Base-by-base conservation (phyloP, 2,797 vertebrate genomes). In the Antrozous pallidus region DNA sequence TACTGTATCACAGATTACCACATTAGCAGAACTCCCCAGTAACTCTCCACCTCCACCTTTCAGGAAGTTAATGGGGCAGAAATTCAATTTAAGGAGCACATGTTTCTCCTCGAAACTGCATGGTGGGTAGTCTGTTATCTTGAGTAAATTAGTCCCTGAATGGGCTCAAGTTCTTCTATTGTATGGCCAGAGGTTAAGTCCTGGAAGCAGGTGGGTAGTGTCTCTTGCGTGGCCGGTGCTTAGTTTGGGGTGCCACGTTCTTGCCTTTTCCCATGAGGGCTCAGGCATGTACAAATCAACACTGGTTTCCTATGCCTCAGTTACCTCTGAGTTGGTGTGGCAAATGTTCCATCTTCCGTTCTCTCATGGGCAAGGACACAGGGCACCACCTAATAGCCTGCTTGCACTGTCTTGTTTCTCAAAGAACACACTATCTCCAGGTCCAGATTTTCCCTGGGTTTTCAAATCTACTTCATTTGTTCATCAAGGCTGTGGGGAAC, bases 1-100 rank as follows among this genome's bases (percentile, higher is more conserved):
- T 69, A 49, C 38, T 86, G 6, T 61, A 78, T 38, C 22, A 0
- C 22, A 45, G 80, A 90, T 90, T 47, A 36, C 56, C 56, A 93
- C 51, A 61, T 40, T 94, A 31, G 14, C 12, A 86, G 38, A 92
- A 71, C 31, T 95, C 54, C 63, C 67, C 8, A 42, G 79, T 83
- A 93, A 88, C 78, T 82, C 84, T 6, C 81, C n/a, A 92, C 80
- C 31, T 94, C 92, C 67, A 88, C 77, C 28, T 94, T 95, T 94
- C 83, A 93, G 90, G 33, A 79, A 96, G 82, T 91, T 96, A 94
- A 95, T 90, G 83, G 86, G 81, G 81, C 47, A 95, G 91, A 92
- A 86, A 91, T 93, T 95, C 88, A 56, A 88, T 87, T 95, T 93
- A 86, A 93, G 73, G 92, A 94, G 47, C 58, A 90, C 40, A 38